phyloP scores from a whole-genome alignment of 2,113 vertebrate species.

The Platysternon megacephalum region DNA sequence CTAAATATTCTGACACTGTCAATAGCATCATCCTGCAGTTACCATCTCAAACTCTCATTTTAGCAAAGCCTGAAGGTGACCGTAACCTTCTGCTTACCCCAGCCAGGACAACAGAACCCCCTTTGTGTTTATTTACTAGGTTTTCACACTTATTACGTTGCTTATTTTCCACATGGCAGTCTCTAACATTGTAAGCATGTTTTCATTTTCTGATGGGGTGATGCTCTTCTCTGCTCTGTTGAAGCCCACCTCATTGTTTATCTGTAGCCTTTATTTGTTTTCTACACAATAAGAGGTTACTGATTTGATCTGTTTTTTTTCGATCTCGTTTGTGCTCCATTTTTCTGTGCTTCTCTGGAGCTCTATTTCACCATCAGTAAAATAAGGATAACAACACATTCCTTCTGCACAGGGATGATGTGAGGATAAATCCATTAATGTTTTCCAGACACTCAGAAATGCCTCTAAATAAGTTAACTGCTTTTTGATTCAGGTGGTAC shows the following conservation, averaged over 20 bases:
- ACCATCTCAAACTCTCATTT: not conserved
- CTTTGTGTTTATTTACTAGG: not conserved
- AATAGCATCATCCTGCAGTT: not conserved
- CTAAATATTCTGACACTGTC: not conserved
- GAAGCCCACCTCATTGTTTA: not conserved
- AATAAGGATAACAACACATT: accelerated
- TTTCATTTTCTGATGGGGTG: constrained; percentile 31
- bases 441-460: constrained; percentile 34
- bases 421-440: constrained; percentile 55
- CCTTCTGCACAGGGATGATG: not conserved
- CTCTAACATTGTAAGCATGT: not conserved
- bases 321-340: constrained; percentile 33
- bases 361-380: not conserved
- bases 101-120: not conserved
- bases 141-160: constrained; percentile 19
- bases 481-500: not conserved
- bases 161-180: constrained; percentile 27
- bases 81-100: not conserved
- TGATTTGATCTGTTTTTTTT: constrained; percentile 9
- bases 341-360: constrained; percentile 18
- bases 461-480: constrained; percentile 46
- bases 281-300: not conserved
- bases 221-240: constrained; percentile 15
- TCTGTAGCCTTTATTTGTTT: constrained; percentile 21
- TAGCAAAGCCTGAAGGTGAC: not conserved